phyloP scores from a whole-genome alignment of 2,113 vertebrate genomes.

The Python bivittatus region DNA sequence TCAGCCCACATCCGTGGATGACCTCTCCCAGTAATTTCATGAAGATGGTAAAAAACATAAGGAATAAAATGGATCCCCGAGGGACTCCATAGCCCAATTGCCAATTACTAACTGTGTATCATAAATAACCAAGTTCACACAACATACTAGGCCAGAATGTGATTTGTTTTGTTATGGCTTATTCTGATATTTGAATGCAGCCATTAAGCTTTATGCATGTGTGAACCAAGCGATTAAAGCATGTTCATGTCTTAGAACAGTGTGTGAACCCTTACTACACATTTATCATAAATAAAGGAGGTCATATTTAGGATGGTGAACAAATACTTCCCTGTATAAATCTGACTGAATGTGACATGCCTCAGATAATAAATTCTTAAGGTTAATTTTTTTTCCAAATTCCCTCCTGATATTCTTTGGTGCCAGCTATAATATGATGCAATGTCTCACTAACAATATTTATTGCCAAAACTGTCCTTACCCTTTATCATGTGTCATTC shows the following conservation, averaged over 20 bases:
- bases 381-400: background rate
- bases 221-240: background rate
- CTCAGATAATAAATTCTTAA: background rate
- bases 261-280: background rate
- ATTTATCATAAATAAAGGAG: background rate
- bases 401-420: background rate
- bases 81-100: background rate
- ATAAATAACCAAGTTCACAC: background rate
- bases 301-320: background rate
- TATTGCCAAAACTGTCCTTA: slow-evolving; percentile 1
- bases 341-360: background rate
- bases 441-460: slow-evolving; percentile 10
- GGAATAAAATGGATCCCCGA: background rate
- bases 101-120: background rate
- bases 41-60: background rate
- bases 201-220: background rate
- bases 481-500: background rate
- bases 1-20: background rate
- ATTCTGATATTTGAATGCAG: background rate
- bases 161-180: background rate
- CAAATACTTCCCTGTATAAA: slow-evolving; percentile 12
- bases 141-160: background rate
- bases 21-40: background rate
- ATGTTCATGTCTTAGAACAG: background rate
- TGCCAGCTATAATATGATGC: background rate